These are phyloP conservation scores for Alectoris magna DNA, from an alignment of 2,797 vertebrate genomes.

Conservation along the genomic window DNA sequence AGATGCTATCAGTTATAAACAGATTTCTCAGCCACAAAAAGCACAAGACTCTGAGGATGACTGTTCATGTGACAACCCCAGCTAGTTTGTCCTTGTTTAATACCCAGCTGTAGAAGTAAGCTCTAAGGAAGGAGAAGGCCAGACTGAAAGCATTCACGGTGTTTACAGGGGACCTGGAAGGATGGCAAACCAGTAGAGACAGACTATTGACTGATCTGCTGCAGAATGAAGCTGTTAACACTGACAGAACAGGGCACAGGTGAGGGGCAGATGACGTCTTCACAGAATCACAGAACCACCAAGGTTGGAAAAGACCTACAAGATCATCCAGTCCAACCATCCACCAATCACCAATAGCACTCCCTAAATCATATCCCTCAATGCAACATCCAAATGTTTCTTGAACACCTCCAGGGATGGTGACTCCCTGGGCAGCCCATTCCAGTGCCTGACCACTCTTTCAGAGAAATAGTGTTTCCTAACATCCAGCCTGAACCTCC, in stretches of 20 bases:
- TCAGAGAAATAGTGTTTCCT: too few relatives aligned
- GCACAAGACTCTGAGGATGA: neutral
- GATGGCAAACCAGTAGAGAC: neutral
- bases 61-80: neutral
- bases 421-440: too few relatives aligned
- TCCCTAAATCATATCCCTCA: too few relatives aligned
- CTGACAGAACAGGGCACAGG: neutral
- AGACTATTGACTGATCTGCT: neutral
- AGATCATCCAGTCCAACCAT: too few relatives aligned
- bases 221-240: neutral
- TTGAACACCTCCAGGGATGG: too few relatives aligned
- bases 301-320: too few relatives aligned
- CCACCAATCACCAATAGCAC: too few relatives aligned
- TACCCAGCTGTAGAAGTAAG: neutral
- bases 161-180: neutral
- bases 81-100: neutral
- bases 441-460: too few relatives aligned
- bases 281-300: too few relatives aligned
- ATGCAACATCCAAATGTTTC: too few relatives aligned
- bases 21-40: slow-evolving; percentile 13
- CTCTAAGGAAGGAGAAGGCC: neutral
- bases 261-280: neutral
- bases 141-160: neutral
- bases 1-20: slow-evolving; percentile 36
- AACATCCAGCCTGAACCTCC: too few relatives aligned